These are phyloP conservation scores for Steinernema khuongi DNA, from an alignment of 1,140 invertebrate genomes.

Conservation along the genomic window DNA sequence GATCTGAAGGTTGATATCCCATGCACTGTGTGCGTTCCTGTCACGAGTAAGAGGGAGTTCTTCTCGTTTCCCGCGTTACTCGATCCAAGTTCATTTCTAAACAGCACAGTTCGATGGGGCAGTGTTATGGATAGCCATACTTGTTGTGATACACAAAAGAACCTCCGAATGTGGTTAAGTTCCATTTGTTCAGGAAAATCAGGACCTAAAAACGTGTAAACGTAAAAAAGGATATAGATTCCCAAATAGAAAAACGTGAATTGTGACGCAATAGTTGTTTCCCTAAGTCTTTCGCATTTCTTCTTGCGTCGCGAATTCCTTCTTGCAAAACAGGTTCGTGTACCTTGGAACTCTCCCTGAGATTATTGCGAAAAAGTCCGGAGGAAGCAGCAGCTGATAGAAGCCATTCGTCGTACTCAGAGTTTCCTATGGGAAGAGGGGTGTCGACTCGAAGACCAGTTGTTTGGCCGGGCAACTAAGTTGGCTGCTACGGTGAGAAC, in stretches of 20 bases:
- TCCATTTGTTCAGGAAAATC: slow-evolving; percentile 1
- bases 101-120: neutral
- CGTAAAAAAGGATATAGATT: neutral
- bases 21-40: neutral
- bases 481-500: neutral
- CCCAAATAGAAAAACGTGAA: too few relatives aligned
- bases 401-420: neutral
- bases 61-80: neutral
- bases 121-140: neutral
- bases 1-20: neutral
- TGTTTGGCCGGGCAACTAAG: neutral
- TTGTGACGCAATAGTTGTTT: neutral
- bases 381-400: neutral
- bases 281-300: neutral
- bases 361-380: neutral
- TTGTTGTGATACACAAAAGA: neutral
- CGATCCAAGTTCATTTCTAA: neutral
- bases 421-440: neutral
- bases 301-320: neutral
- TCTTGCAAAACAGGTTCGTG: neutral
- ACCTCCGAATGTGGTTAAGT: neutral
- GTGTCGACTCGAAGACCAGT: neutral
- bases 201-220: neutral
- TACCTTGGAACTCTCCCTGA: neutral
- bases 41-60: neutral